Evolutionary conservation across 2,888 invertebrate species (phyloP).

Genomic region (Disparrhopalites patrizii): DNA sequence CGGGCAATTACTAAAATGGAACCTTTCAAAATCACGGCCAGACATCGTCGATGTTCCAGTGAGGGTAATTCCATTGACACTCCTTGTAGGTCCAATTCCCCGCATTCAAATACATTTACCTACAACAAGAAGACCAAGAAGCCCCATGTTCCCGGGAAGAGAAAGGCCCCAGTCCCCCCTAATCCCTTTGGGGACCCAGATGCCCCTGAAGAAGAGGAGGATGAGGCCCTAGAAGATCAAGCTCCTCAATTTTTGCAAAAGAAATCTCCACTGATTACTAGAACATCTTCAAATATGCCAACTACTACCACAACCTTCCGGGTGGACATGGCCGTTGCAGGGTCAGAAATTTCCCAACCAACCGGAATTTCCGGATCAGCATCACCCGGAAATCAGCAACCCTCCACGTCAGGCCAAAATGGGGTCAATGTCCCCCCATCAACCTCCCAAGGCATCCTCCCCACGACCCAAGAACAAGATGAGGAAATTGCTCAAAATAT

Average conservation of each 20-base stretch:
- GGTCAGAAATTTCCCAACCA: background rate
- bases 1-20: background rate
- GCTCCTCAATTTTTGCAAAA: too few relatives aligned
- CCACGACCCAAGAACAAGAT: slow-evolving; percentile 53
- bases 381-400: too few relatives aligned
- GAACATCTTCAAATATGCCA: background rate
- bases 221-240: background rate
- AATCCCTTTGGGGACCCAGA: slow-evolving; percentile 45
- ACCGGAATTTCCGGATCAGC: background rate
- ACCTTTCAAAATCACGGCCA: slow-evolving; percentile 9
- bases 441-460: too few relatives aligned
- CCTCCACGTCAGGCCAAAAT: background rate
- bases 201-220: slow-evolving; percentile 17
- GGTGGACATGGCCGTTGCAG: too few relatives aligned
- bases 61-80: slow-evolving; percentile 9
- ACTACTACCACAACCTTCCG: background rate
- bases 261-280: background rate
- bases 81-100: background rate
- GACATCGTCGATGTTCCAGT: slow-evolving; percentile 24
- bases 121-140: slow-evolving; percentile 24
- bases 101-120: background rate
- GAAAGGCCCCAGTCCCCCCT: slow-evolving; percentile 46
- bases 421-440: background rate
- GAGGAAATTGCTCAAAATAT: slow-evolving; percentile 45
- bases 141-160: slow-evolving; percentile 42